Conservation (phyloP, 2,888 invertebrate species). For the Harpagoxenus sublaevis region DNA sequence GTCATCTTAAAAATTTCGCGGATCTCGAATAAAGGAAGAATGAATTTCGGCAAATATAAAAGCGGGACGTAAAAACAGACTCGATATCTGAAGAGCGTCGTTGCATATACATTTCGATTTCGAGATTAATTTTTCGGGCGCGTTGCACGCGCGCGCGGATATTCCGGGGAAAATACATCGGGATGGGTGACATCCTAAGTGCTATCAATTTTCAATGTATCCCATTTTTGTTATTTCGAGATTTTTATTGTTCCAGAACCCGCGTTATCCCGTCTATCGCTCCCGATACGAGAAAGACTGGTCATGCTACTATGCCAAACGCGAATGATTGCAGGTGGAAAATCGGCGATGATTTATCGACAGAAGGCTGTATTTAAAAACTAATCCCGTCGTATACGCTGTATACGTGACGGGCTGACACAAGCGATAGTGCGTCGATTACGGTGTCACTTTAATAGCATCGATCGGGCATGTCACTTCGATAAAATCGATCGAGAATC, state of each 20-base stretch:
- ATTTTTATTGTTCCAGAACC: not conserved
- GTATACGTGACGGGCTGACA: slow-evolving; percentile 1
- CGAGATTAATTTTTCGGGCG: not conserved
- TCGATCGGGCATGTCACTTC: slow-evolving; percentile 13
- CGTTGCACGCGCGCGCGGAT: not conserved
- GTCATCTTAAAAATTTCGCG: not conserved
- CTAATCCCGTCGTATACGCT: slow-evolving; percentile 1
- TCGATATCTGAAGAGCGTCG: not conserved
- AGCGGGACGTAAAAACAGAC: not conserved
- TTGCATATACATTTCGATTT: slow-evolving; percentile 11
- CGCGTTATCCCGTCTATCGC: not conserved
- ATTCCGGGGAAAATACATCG: not conserved
- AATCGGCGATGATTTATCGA: slow-evolving; percentile 28
- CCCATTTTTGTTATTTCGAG: not conserved
- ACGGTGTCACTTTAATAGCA: slow-evolving; percentile 30
- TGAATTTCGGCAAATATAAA: not conserved
- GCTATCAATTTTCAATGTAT: not conserved
- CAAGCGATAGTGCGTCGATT: slow-evolving; percentile 17
- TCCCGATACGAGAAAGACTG: not conserved
- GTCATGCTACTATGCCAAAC: not conserved
- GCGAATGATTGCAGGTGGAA: slow-evolving; percentile 4
- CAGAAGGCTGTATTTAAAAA: slow-evolving; percentile 12
- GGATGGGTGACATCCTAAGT: not conserved
- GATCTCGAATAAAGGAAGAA: not conserved
- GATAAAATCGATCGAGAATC: slow-evolving; percentile 39